Percentiles rank a stretch among this genome's conserved stretches.
Evolutionary conservation across 2,797 vertebrate species (phyloP).

Genomic region (Crypturellus tataupa): DNA sequence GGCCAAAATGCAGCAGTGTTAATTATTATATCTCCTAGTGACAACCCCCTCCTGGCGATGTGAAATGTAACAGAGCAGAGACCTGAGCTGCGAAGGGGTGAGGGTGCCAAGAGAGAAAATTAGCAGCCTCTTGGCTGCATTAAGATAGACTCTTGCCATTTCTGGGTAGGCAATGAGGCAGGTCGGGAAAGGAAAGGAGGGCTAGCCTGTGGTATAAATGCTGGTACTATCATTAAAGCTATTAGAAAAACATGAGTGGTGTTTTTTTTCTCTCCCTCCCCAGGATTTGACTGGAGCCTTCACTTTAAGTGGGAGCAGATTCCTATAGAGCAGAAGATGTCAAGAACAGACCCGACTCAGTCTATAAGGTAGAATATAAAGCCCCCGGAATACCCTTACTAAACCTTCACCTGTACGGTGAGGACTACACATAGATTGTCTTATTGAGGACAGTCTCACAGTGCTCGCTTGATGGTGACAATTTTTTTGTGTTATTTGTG

Average conservation of each 20-base stretch:
- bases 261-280: neutral
- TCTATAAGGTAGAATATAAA: constrained; percentile 88
- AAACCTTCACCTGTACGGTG: neutral
- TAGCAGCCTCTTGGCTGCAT: neutral
- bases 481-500: neutral
- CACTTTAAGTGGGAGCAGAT: constrained; percentile 99
- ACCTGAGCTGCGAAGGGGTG: neutral
- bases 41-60: neutral
- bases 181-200: neutral
- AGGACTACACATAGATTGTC: neutral
- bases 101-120: neutral
- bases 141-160: neutral
- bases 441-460: neutral
- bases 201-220: neutral
- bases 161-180: neutral
- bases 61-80: neutral
- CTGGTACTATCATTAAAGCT: neutral
- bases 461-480: neutral
- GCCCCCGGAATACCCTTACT: neutral
- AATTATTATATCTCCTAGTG: neutral
- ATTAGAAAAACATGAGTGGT: neutral
- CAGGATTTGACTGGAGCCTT: constrained; percentile 99
- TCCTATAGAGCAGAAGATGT: constrained; percentile 97
- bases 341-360: constrained; percentile 92
- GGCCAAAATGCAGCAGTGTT: neutral